These are phyloP conservation scores for Sarcophaga carnaria DNA, from an alignment of 2,888 invertebrate species.

Conservation along the genomic window DNA sequence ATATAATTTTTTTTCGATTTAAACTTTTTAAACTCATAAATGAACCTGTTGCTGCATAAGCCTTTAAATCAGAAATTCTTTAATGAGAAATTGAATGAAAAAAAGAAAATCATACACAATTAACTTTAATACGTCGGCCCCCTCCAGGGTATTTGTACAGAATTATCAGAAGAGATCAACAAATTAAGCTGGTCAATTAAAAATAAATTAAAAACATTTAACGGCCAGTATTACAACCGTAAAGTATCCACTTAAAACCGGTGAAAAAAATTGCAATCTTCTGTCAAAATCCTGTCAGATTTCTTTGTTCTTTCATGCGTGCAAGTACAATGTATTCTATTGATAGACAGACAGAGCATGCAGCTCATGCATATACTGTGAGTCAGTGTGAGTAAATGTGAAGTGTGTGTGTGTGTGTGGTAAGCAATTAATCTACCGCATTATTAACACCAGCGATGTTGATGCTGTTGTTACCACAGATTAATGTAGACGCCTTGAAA, in stretches of 20 bases:
- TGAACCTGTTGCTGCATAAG: not conserved
- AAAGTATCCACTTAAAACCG: not conserved
- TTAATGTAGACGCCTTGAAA: conserved; percentile 47
- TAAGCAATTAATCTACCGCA: conserved; percentile 57
- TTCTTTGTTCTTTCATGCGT: not conserved
- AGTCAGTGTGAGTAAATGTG: not conserved
- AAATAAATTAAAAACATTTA: not conserved
- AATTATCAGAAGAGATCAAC: not conserved
- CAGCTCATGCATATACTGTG: not conserved
- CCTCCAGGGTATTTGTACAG: not conserved
- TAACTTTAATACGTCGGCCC: not conserved
- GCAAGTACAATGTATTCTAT: too few relatives aligned
- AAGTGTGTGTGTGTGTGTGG: conserved; percentile 4
- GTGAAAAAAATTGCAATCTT: not conserved
- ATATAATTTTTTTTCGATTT: too few relatives aligned
- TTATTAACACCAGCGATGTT: conserved; percentile 47
- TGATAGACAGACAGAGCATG: too few relatives aligned
- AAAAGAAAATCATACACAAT: not conserved
- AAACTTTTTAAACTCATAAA: too few relatives aligned
- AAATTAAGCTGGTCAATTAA: conserved; percentile 1
- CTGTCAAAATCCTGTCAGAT: not conserved
- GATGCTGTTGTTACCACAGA: conserved; percentile 36
- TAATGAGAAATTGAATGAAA: not conserved
- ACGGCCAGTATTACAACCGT: not conserved
- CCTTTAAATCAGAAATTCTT: not conserved